These are phyloP conservation scores for Marcusenius ussheri DNA, from an alignment of 2,113 vertebrate species.

Conservation along the genomic window DNA sequence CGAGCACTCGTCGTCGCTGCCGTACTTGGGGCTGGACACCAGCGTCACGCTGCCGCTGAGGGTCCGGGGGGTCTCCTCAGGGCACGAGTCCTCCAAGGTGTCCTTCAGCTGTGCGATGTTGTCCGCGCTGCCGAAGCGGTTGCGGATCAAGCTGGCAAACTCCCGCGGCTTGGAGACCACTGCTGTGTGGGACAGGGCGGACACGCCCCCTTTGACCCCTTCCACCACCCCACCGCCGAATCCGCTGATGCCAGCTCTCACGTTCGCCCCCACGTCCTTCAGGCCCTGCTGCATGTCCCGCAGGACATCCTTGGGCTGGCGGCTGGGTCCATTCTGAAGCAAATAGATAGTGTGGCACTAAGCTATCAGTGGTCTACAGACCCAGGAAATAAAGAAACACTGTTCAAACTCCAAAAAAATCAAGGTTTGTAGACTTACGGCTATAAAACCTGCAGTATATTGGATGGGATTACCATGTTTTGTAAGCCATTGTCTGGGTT, in stretches of 20 bases:
- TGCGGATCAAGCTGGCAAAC: slow-evolving; percentile 92
- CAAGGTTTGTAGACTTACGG: not conserved
- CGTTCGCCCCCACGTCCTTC: slow-evolving; percentile 90
- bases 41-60: slow-evolving; percentile 91
- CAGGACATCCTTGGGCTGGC: slow-evolving; percentile 93
- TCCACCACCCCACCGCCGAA: slow-evolving; percentile 92
- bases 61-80: slow-evolving; percentile 72
- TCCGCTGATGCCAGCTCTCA: slow-evolving; percentile 92
- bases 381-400: slow-evolving; percentile 22
- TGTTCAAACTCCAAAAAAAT: slow-evolving; percentile 9
- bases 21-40: slow-evolving; percentile 94
- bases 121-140: slow-evolving; percentile 94
- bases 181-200: slow-evolving; percentile 83
- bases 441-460: not conserved
- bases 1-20: slow-evolving; percentile 92
- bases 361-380: slow-evolving; percentile 27
- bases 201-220: slow-evolving; percentile 88
- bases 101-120: slow-evolving; percentile 96
- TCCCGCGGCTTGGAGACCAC: slow-evolving; percentile 94
- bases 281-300: slow-evolving; percentile 97
- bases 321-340: slow-evolving; percentile 75
- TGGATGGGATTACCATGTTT: not conserved
- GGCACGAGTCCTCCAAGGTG: slow-evolving; percentile 74
- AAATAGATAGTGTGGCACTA: slow-evolving; percentile 23
- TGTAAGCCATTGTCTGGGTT: not conserved